Percentiles rank a stretch among this genome's conserved stretches.
Evolutionary conservation across 2,113 vertebrate species (phyloP).

Genomic region (Elephantulus edwardii): DNA sequence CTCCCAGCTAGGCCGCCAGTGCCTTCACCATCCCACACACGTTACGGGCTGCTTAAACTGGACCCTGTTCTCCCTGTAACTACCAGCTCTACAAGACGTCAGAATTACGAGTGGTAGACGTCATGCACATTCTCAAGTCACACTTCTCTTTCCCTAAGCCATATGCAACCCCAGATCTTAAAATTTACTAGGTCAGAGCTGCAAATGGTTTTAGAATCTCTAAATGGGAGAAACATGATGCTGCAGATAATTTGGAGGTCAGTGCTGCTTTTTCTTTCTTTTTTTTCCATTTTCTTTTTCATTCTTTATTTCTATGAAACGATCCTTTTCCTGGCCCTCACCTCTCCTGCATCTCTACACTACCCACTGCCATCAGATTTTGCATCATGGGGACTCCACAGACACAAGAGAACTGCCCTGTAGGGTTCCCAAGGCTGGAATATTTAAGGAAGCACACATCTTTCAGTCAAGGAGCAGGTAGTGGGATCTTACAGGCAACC

Average conservation of each 20-base stretch:
- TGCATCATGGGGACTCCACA: neutral
- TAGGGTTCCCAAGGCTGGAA: neutral
- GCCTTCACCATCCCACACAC: neutral
- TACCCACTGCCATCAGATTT: neutral
- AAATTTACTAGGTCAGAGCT: neutral
- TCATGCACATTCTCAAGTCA: neutral
- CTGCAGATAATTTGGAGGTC: neutral
- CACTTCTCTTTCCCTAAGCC: constrained; percentile 13
- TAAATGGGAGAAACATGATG: neutral
- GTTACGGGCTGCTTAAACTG: neutral
- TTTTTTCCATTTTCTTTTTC: too few species aligned
- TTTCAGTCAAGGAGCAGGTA: neutral
- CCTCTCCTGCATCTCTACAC: neutral
- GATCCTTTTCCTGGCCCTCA: neutral
- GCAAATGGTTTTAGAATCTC: neutral
- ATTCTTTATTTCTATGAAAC: neutral
- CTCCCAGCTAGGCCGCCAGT: neutral
- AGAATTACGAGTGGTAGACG: neutral
- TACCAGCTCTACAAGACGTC: too few species aligned
- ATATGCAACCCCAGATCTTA: neutral
- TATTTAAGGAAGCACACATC: neutral
- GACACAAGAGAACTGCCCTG: neutral
- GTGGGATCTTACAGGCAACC: neutral
- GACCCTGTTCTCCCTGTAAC: neutral
- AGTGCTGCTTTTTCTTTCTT: neutral